These are phyloP conservation scores for Spodoptera frugiperda DNA, from an alignment of 1,140 invertebrate species.

Conservation along the genomic window DNA sequence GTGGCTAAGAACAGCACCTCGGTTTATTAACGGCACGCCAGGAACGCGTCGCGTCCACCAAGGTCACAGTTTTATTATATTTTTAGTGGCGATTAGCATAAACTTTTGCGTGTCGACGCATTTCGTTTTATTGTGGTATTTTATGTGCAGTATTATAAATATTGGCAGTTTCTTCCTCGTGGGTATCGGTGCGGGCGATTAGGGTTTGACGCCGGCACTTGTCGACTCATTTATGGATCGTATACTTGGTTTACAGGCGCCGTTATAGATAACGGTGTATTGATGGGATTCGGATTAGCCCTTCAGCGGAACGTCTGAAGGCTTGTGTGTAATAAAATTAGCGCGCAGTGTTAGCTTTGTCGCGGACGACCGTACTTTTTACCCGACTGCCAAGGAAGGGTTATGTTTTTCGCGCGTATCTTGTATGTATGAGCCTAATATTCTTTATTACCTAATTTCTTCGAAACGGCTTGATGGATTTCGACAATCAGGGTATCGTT, in stretches of 20 bases:
- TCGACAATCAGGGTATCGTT: too few species aligned
- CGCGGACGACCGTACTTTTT: slow-evolving; percentile 11
- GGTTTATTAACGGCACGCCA: slow-evolving; percentile 42
- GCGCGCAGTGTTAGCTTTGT: slow-evolving; percentile 42
- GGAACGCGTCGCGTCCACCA: slow-evolving; percentile 48
- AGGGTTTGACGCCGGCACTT: slow-evolving; percentile 62
- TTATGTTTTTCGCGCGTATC: too few species aligned
- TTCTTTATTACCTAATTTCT: too few species aligned
- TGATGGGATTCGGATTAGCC: slow-evolving; percentile 75
- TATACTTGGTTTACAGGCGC: slow-evolving; percentile 72
- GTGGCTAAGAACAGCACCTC: slow-evolving; percentile 36
- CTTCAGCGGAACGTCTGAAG: slow-evolving; percentile 59
- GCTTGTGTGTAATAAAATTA: slow-evolving; percentile 69
- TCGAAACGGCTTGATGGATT: too few species aligned
- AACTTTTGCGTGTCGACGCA: slow-evolving; percentile 63
- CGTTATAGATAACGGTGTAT: slow-evolving; percentile 73
- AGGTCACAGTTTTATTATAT: slow-evolving; percentile 62
- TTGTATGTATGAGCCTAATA: too few species aligned
- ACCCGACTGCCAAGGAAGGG: too few species aligned
- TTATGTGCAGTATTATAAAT: slow-evolving; percentile 65
- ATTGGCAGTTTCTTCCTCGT: slow-evolving; percentile 65
- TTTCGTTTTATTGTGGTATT: slow-evolving; percentile 71
- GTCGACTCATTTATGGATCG: slow-evolving; percentile 73
- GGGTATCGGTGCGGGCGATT: slow-evolving; percentile 62
- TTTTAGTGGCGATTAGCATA: slow-evolving; percentile 70